These are phyloP conservation scores for Oplegnathus fasciatus DNA, from an alignment of 2,113 vertebrate genomes.

Conservation along the genomic window DNA sequence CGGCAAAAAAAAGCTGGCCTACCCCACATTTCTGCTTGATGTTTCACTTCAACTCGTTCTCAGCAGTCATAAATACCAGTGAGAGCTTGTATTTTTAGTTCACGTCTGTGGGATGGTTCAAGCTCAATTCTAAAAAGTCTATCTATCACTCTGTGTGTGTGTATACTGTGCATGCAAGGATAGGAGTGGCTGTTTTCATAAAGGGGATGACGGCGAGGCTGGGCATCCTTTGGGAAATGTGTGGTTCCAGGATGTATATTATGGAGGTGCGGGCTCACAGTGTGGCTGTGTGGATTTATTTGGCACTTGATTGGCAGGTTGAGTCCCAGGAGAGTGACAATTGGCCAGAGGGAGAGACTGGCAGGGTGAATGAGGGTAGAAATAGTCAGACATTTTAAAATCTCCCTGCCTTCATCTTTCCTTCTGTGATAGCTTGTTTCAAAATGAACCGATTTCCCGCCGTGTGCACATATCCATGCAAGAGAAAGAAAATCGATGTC, in stretches of 20 bases:
- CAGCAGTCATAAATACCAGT: slow-evolving; percentile 59
- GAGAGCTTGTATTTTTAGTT: slow-evolving; percentile 66
- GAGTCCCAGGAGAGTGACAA: slow-evolving; percentile 24
- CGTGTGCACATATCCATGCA: background rate
- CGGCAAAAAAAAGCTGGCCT: slow-evolving; percentile 7
- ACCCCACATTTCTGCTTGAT: slow-evolving; percentile 44
- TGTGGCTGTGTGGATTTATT: slow-evolving; percentile 43
- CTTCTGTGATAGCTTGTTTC: background rate
- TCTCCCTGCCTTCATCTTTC: background rate
- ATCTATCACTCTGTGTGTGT: slow-evolving; percentile 36
- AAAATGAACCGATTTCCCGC: slow-evolving; percentile 18
- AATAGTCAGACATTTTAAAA: slow-evolving; percentile 7
- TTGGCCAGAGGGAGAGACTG: background rate
- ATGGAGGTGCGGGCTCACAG: slow-evolving; percentile 15
- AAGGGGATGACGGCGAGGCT: slow-evolving; percentile 36
- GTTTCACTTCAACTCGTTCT: slow-evolving; percentile 57
- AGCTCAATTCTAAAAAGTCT: slow-evolving; percentile 25
- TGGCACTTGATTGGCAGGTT: slow-evolving; percentile 54
- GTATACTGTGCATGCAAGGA: slow-evolving; percentile 24
- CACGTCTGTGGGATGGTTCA: slow-evolving; percentile 64
- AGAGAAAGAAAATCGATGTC: background rate
- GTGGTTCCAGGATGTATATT: slow-evolving; percentile 45
- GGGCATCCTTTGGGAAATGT: slow-evolving; percentile 53
- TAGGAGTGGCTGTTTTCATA: slow-evolving; percentile 40
- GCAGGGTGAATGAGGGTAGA: slow-evolving; percentile 11